Evolutionary conservation across 2,888 invertebrate species (phyloP).

Genomic region (Panopea generosa): DNA sequence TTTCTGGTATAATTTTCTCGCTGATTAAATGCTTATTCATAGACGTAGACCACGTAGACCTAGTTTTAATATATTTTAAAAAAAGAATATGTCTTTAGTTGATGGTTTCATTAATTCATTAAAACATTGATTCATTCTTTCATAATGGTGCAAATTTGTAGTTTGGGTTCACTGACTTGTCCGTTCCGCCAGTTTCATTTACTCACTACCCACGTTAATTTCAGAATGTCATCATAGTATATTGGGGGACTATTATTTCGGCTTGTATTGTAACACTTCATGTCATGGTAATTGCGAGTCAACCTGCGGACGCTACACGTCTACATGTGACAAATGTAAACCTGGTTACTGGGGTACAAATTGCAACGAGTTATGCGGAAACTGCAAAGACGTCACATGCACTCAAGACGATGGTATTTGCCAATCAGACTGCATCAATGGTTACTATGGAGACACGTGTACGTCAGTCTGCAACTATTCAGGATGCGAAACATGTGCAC

Average conservation of each 20-base stretch:
- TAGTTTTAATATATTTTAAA: too few species aligned
- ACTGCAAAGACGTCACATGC: constrained; percentile 34
- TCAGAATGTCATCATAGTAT: not conserved
- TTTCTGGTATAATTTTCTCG: too few species aligned
- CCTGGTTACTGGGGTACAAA: constrained; percentile 30
- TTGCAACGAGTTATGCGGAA: constrained; percentile 35
- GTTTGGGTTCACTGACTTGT: too few species aligned
- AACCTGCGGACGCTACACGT: constrained; percentile 37
- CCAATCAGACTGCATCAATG: constrained; percentile 21
- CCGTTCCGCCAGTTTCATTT: too few species aligned
- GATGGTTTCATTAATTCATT: too few species aligned
- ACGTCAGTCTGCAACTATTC: constrained; percentile 27
- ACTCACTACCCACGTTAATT: too few species aligned
- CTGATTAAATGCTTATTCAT: too few species aligned
- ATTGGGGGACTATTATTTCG: not conserved
- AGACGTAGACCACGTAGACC: too few species aligned
- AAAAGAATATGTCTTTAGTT: too few species aligned
- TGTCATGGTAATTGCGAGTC: not conserved
- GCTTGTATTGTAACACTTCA: not conserved
- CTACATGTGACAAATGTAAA: constrained; percentile 30
- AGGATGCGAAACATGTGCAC: constrained; percentile 33
- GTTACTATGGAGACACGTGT: constrained; percentile 42
- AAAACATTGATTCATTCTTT: too few species aligned
- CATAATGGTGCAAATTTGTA: too few species aligned
- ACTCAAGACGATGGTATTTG: constrained; percentile 39